Percentiles rank a stretch among this genome's conserved stretches.
Conservation (phyloP, 2,888 invertebrate genomes). For the Pollenia griseotomentosa region DNA sequence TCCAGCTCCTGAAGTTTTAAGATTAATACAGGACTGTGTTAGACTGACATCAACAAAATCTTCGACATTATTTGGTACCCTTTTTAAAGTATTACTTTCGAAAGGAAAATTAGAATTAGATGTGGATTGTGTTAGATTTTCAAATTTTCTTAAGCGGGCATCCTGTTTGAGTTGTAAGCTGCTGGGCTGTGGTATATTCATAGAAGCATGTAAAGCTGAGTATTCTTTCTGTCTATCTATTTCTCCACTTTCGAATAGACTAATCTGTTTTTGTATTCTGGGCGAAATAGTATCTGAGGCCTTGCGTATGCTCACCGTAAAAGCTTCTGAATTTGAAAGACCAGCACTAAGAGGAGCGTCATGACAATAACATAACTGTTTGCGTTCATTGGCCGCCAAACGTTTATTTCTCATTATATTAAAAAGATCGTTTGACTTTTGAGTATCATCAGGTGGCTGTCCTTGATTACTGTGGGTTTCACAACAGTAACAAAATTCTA, state of each 20-base stretch:
- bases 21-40: slow-evolving; percentile 81
- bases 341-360: slow-evolving; percentile 65
- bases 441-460: slow-evolving; percentile 77
- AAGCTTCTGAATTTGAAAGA: slow-evolving; percentile 71
- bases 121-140: slow-evolving; percentile 81
- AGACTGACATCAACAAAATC: slow-evolving; percentile 77
- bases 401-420: slow-evolving; percentile 69
- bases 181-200: slow-evolving; percentile 78
- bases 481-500: slow-evolving; percentile 80
- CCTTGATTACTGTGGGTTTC: slow-evolving; percentile 77
- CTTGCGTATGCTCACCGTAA: slow-evolving; percentile 76
- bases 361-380: slow-evolving; percentile 56
- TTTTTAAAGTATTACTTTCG: slow-evolving; percentile 81
- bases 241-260: slow-evolving; percentile 80
- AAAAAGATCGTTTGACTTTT: slow-evolving; percentile 71
- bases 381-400: slow-evolving; percentile 64
- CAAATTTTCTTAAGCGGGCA: slow-evolving; percentile 81
- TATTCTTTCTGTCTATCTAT: slow-evolving; percentile 75
- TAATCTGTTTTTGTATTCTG: slow-evolving; percentile 82
- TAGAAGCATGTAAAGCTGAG: slow-evolving; percentile 78
- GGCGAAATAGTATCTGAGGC: slow-evolving; percentile 81
- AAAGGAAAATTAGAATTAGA: slow-evolving; percentile 83
- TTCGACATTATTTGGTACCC: slow-evolving; percentile 77
- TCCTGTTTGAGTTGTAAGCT: slow-evolving; percentile 79
- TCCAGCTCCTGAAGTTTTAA: slow-evolving; percentile 76